Evolutionary conservation across 2,797 vertebrate species (phyloP).

Genomic region (Sparus aurata): DNA sequence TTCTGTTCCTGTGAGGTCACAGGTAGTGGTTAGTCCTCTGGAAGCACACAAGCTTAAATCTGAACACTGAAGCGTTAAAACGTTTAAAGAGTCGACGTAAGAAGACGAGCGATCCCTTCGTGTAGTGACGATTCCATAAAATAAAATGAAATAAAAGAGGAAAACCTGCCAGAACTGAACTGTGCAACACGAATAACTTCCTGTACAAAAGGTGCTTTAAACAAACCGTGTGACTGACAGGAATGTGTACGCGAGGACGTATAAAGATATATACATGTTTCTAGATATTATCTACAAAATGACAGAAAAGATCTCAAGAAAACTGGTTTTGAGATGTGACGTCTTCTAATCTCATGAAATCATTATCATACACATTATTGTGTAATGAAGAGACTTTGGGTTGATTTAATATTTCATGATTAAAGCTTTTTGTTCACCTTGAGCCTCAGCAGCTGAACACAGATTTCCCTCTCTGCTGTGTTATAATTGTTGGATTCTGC

Average conservation of each 20-base stretch:
- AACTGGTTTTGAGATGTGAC: neutral
- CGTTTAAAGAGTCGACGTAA: neutral
- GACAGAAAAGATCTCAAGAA: neutral
- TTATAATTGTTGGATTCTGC: neutral
- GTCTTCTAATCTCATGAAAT: neutral
- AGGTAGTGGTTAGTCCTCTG: neutral
- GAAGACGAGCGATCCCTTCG: neutral
- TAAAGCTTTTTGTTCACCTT: neutral
- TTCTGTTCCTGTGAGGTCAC: neutral
- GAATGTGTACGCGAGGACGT: neutral
- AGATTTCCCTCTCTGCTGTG: neutral
- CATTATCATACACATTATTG: neutral
- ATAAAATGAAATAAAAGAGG: neutral
- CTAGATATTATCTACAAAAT: constrained; percentile 21
- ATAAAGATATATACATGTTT: constrained; percentile 51
- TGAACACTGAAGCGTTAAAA: neutral
- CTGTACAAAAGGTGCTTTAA: constrained; percentile 33
- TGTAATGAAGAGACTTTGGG: neutral
- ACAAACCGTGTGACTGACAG: constrained; percentile 5
- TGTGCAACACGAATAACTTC: neutral
- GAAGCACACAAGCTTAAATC: neutral
- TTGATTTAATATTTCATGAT: neutral
- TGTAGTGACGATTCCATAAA: neutral
- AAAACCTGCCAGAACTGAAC: no score
- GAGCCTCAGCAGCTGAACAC: neutral